Evolutionary conservation across 2,888 invertebrate species (phyloP).

Genomic region (Cryptus armator): DNA sequence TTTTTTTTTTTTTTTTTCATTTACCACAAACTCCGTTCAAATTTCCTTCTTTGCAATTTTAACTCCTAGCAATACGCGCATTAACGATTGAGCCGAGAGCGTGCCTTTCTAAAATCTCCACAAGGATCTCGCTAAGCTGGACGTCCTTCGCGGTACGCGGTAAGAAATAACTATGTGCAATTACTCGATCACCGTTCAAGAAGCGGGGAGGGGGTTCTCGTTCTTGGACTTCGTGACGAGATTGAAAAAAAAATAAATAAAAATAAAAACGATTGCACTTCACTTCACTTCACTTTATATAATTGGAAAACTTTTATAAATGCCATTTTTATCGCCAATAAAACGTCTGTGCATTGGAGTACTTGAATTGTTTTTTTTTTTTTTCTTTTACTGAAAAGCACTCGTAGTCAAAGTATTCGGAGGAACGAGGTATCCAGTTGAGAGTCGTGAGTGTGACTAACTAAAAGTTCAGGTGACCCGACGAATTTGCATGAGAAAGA

Average conservation of each 20-base stretch:
- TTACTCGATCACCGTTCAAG: constrained; percentile 53
- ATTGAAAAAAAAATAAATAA: not conserved
- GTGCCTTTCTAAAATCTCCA: constrained; percentile 63
- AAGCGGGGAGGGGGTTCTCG: not conserved
- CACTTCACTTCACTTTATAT: constrained; percentile 18
- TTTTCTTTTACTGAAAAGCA: not conserved
- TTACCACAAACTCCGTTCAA: not conserved
- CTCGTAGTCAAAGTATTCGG: not conserved
- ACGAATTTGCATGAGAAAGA: constrained; percentile 75
- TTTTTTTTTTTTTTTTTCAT: not conserved
- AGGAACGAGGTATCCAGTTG: constrained; percentile 40
- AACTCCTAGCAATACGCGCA: not conserved
- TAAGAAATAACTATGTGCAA: constrained; percentile 46
- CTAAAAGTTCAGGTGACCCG: constrained; percentile 72
- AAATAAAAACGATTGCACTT: constrained; percentile 9
- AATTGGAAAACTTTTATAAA: not conserved
- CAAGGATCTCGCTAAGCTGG: constrained; percentile 63
- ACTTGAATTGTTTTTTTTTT: not conserved
- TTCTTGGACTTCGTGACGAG: constrained; percentile 24
- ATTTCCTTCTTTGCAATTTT: constrained; percentile 18
- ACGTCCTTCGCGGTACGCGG: constrained; percentile 59
- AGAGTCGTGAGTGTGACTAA: constrained; percentile 73
- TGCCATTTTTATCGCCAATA: not conserved
- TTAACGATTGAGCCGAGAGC: constrained; percentile 31
- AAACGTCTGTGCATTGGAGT: not conserved